These are phyloP conservation scores for Strix aluco DNA, from an alignment of 2,113 vertebrate genomes.

Conservation along the genomic window DNA sequence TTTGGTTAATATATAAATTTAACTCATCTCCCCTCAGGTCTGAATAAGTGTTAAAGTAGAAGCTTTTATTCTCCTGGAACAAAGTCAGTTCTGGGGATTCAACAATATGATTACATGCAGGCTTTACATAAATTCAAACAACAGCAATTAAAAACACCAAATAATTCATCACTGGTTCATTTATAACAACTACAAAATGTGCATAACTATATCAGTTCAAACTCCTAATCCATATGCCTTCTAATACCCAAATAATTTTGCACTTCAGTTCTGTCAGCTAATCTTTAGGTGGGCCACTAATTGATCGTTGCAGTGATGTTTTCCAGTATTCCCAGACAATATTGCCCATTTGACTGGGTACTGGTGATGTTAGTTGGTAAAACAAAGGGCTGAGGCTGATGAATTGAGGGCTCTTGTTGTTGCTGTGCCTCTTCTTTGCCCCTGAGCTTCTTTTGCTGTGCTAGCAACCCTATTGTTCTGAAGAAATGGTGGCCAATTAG, in stretches of 20 bases:
- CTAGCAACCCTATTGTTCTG: neutral
- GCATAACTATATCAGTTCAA: neutral
- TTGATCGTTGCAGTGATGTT: neutral
- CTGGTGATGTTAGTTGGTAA: neutral
- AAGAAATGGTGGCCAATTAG: neutral
- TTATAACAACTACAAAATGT: neutral
- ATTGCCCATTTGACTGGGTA: neutral
- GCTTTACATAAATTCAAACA: neutral
- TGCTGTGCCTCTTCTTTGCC: neutral
- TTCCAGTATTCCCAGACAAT: neutral
- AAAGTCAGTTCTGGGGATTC: neutral
- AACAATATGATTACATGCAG: neutral
- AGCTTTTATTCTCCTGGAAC: neutral
- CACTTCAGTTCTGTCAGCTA: neutral
- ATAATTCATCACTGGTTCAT: neutral
- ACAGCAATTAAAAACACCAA: neutral
- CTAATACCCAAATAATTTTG: neutral
- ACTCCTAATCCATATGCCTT: neutral
- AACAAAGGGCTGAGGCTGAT: neutral
- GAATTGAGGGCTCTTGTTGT: neutral
- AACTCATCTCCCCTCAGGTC: neutral
- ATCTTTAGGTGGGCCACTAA: neutral
- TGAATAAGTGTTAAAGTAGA: neutral
- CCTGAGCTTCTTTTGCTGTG: neutral
- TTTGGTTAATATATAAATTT: neutral